Conservation (phyloP, 2,797 vertebrate species). For the Periophthalmus magnuspinnatus region DNA sequence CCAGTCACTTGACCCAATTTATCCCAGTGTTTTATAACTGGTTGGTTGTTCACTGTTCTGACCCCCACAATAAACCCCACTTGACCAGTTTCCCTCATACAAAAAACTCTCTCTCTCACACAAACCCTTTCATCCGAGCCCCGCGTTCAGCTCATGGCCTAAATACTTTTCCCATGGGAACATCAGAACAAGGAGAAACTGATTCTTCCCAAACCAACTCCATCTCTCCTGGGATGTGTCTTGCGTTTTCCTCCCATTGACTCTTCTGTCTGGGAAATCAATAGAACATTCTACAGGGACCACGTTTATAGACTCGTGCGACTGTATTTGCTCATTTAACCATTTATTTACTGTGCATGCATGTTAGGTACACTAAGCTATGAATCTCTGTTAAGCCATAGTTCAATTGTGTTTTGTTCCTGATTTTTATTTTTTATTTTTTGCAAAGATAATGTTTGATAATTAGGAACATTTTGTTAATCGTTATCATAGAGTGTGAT, state of each 20-base stretch:
- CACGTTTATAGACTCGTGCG: background rate
- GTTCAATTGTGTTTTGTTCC: background rate
- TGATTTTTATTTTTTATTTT: too few species aligned
- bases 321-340: background rate
- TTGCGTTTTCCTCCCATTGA: constrained; percentile 29
- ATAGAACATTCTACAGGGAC: constrained; percentile 1
- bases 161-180: constrained; percentile 25
- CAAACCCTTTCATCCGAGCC: constrained; percentile 20
- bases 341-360: background rate
- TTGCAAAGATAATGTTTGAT: too few species aligned
- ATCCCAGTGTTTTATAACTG: constrained; percentile 13
- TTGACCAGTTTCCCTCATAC: constrained; percentile 28
- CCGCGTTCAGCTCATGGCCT: constrained; percentile 20
- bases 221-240: constrained; percentile 20
- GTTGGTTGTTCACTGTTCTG: constrained; percentile 15
- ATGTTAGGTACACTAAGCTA: background rate
- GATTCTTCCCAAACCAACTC: constrained; percentile 22
- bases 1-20: background rate
- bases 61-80: constrained; percentile 12
- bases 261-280: constrained; percentile 27
- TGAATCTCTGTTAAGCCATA: background rate
- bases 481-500: too few species aligned
- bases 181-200: constrained; percentile 19
- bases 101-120: constrained; percentile 14
- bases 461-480: too few species aligned